Evolutionary conservation across 2,797 vertebrate species (phyloP), one percentile per base, ranked within the genome.

Genomic region (Cyprinella venusta): DNA sequence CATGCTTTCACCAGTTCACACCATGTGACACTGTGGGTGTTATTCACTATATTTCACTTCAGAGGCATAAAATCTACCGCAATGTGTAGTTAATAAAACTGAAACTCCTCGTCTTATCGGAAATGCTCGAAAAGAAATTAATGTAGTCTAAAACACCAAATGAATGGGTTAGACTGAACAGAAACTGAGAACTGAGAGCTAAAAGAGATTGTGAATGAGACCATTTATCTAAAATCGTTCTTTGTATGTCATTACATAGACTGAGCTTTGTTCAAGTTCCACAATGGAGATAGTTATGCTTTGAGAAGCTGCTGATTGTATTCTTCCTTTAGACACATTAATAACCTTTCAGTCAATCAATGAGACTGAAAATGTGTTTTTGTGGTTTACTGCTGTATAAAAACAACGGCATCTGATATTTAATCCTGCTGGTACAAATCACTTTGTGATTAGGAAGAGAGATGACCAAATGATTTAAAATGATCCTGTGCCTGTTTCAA

Each of bases 1-100:
- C 85, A 88, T 79, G 89, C 70, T 88, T 88, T 87, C 78, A 84
- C 65, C 87, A 16, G 71, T 87, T 82, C 59, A 82, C 88, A 42
- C 84, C 54, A 79, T 76, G 87, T 86, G 78, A 88, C 84, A 67
- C 78, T 21, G 76, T 85, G 81, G 84, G 64, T 81, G 33, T 68
- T 87, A 85, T 86, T 88, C 69, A 67, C 84, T 71, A 79, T 36
- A 81, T 48, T 77, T 76, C 82, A 79, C 59, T 77, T 79, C 64
- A 83, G 64, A 79, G 71, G 74, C 81, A 86, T 26, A 82, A 80
- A 56, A 85, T 64, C 63, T 68, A 84, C 45, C 75, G 78, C 84
- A 76, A 79, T 59, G 50, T 80, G 42, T 65, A 45, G 81, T 84
- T 71, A 45, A 8, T 63, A 81, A 77, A 56, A 84, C 85, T 82